These are phyloP conservation scores for Phasianus colchicus DNA, from an alignment of 2,113 vertebrate species.

Conservation along the genomic window DNA sequence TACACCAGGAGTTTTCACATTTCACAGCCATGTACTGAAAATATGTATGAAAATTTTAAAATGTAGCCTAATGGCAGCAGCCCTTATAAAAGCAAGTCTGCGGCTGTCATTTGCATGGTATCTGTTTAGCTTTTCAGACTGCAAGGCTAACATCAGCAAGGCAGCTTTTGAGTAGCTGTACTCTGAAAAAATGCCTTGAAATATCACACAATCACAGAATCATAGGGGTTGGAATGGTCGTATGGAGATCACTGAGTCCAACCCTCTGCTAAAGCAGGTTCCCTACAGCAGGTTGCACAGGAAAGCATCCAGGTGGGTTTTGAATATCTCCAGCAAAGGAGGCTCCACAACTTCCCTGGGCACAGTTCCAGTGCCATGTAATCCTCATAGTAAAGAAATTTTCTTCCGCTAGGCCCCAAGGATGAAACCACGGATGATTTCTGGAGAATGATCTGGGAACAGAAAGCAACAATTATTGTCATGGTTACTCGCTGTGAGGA, in stretches of 20 bases:
- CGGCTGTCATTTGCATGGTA: background rate
- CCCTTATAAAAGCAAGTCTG: background rate
- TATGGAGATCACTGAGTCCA: too few relatives aligned
- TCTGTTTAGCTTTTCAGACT: background rate
- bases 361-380: too few relatives aligned
- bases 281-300: too few relatives aligned
- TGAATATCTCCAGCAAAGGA: too few relatives aligned
- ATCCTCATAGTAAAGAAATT: too few relatives aligned
- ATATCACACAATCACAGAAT: too few relatives aligned
- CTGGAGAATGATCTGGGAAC: constrained; percentile 99
- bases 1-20: background rate
- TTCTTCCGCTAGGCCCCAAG: constrained; percentile 85
- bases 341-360: too few relatives aligned
- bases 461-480: constrained; percentile 94
- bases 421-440: constrained; percentile 93
- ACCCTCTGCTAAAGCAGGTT: too few relatives aligned
- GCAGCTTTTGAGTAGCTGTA: background rate
- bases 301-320: too few relatives aligned
- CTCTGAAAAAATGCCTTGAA: background rate
- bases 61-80: background rate
- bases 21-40: background rate
- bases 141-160: background rate
- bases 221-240: too few relatives aligned
- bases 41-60: background rate
- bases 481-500: constrained; percentile 99